Evolutionary conservation across 2,113 vertebrate genomes (phyloP), one percentile per base, ranked within the genome.

Genomic region (Istiophorus platypterus): DNA sequence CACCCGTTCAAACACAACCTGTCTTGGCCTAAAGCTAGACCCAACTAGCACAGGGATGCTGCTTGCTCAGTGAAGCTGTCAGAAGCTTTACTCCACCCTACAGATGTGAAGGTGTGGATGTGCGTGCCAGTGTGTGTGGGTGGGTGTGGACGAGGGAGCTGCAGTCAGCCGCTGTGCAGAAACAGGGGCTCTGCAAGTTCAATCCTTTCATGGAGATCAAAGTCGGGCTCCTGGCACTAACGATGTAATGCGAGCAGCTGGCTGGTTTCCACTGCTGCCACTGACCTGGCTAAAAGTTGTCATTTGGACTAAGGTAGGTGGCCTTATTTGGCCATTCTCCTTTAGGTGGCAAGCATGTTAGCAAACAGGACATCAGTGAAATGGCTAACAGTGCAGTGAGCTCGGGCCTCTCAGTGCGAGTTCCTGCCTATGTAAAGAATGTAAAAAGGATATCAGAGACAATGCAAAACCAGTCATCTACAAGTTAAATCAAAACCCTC

Each of bases 191-290:
- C 31, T 71, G 58, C 15, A 72, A 85, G 84, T 83, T 88, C 74
- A 85, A 58, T 82, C 57, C 58, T 81, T 86, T 88, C 80, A 85
- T 17, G 5, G 72, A 85, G 88, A 93, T 93, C 88, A 92, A 91
- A 91, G 91, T 80, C 56, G 7, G 66, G 78, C 39, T 73, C 66
- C 56, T 82, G 80, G 77, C 74, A 27, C 67, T 65, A 72, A 86
- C 6, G 29, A 61, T 76, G 29, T 77, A 76, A 82, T 71, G 59
- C 26, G 74, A 88, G 73, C 81, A 69, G 63, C 81, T 82, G 80
- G 73, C 47, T 78, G 57, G 41, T 13, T 22, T 61, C 68, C 80
- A 49, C 61, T 27, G 72, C 77, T 79, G 58, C 83, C 77, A 81
- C 75, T 82, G 80, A 82, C 85, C 82, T 39, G 74, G 74, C 67